A percentile compares a stretch with the other conserved stretches of the same genome.
phyloP scores from a whole-genome alignment of 2,888 invertebrate species.

The Drosophila setosimentum region DNA sequence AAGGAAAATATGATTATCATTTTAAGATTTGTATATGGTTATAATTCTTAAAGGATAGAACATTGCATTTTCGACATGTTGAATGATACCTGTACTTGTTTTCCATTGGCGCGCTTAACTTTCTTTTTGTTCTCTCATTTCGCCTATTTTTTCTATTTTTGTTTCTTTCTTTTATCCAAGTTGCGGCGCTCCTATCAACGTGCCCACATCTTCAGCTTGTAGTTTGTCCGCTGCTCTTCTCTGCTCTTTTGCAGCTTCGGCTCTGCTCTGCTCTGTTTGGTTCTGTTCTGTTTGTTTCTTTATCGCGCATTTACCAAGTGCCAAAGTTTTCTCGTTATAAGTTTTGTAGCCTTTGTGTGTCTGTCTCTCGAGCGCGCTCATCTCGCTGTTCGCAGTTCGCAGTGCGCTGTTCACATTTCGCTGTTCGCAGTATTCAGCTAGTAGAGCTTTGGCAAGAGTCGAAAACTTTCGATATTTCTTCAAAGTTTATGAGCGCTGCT shows the following conservation, averaged over 20 bases:
- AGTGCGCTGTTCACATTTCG: constrained; percentile 32
- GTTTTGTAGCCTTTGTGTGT: constrained; percentile 83
- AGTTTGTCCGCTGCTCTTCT: constrained; percentile 46
- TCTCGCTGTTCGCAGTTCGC: constrained; percentile 59
- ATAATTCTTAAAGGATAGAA: constrained; percentile 6
- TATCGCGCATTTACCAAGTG: constrained; percentile 85
- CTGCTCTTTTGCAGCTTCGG: constrained; percentile 13
- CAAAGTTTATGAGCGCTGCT: constrained; percentile 69
- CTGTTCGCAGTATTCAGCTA: constrained; percentile 45
- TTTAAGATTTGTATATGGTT: neutral
- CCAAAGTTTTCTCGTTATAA: constrained; percentile 86
- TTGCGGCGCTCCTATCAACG: constrained; percentile 65
- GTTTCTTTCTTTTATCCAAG: constrained; percentile 26
- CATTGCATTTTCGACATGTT: constrained; percentile 15
- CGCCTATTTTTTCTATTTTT: constrained; percentile 19
- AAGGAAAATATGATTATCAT: neutral
- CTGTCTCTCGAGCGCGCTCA: constrained; percentile 69
- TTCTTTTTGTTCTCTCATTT: constrained; percentile 53
- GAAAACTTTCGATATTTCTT: constrained; percentile 83
- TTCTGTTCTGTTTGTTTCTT: constrained; percentile 76
- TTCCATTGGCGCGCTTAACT: constrained; percentile 57
- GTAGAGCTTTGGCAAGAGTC: constrained; percentile 44
- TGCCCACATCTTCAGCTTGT: constrained; percentile 69
- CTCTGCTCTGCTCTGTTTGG: constrained; percentile 32
- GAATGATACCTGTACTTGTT: constrained; percentile 18